Evolutionary conservation across 2,888 invertebrate species (phyloP), one percentile per base, ranked within the genome.

Genomic region (Conops quadrifasciatus): DNA sequence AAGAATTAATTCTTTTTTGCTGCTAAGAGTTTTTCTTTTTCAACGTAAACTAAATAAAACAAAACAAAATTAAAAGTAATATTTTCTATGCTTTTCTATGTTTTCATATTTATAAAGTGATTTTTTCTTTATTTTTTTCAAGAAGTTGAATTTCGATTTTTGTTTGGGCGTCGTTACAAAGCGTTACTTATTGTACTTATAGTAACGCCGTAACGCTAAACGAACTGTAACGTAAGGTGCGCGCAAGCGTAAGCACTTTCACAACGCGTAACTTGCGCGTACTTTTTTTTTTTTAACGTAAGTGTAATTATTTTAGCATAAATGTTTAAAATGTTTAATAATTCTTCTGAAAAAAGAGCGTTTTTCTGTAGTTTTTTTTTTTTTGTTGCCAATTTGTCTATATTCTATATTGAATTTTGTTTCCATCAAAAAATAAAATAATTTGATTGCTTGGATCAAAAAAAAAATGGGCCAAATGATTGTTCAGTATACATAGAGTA

Each of bases 101-200:
- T 68, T 67, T 73, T 70, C 62, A 62, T 36, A 24, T 69, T 72
- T 53, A 68, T 63, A 53, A 21, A 75, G 77, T 76, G 76, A 30
- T 45, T 78, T 72, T 63, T 64, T 62, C 74, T 69, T 71, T 66
- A 21, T 72, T 69, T 77, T 77, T 78, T 82, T 82, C 86, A 86
- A 86, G 86, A 86, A 86, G 86, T 86, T 86, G 86, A 86, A 84
- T 86, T 86, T 86, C 86, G 86, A 86, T 86, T 86, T 86, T 86
- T 86, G 86, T 86, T 85, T 86, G 86, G 86, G 85, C 84, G 86
- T 86, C 82, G 85, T 84, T 84, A 81, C 80, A 83, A 81, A 84
- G 82, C 84, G 85, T 83, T 83, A 77, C 80, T 72, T 72, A 58
- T 74, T 67, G 45, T 13, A 11, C 58, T 24, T 28, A n/a, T n/a